Conservation (phyloP, 2,888 invertebrate species). For the Trachelus troglodyta region DNA sequence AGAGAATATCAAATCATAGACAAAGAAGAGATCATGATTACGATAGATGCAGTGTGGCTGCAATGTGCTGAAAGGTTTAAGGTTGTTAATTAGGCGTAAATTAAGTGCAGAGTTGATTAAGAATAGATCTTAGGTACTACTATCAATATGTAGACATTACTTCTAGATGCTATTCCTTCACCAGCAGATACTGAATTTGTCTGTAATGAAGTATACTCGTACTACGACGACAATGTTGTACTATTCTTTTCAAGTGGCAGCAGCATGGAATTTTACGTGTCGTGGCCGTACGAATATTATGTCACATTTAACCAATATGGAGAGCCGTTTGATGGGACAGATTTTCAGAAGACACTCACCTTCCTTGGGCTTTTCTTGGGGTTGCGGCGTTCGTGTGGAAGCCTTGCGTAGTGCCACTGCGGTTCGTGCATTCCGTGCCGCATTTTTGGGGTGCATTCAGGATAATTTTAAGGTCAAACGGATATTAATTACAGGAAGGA, state of each 20-base stretch:
- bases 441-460: conserved; percentile 47
- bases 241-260: background rate
- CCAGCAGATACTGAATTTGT: background rate
- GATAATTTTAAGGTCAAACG: conserved; percentile 21
- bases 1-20: background rate
- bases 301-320: background rate
- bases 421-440: conserved; percentile 65
- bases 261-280: background rate
- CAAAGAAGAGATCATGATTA: conserved; percentile 8
- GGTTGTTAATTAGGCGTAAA: background rate
- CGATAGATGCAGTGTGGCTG: conserved; percentile 19
- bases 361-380: conserved; percentile 64
- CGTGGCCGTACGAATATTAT: background rate
- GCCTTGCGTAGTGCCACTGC: conserved; percentile 64
- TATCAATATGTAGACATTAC: background rate
- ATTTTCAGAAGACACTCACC: conserved; percentile 54
- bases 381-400: conserved; percentile 61
- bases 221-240: background rate
- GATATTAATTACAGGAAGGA: conserved; percentile 10
- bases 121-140: background rate
- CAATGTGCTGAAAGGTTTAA: conserved; percentile 22
- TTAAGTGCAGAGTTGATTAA: background rate
- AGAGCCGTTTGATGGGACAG: background rate
- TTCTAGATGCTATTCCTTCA: background rate
- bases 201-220: background rate